These are phyloP conservation scores for Harpagifer antarcticus DNA, from an alignment of 2,797 vertebrate genomes.

Conservation along the genomic window DNA sequence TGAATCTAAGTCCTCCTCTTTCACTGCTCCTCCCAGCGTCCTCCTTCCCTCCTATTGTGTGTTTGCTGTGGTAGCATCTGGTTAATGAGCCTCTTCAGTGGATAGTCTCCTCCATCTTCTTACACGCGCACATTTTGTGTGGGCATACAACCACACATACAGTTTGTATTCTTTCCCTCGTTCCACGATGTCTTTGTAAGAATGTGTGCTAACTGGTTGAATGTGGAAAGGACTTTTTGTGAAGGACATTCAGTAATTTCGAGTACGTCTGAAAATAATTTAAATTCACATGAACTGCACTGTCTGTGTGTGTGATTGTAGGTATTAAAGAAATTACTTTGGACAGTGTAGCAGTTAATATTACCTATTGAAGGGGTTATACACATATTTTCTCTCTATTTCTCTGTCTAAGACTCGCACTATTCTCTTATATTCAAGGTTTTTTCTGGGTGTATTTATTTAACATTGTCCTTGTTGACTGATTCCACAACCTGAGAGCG, in stretches of 20 bases:
- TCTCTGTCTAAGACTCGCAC: background rate
- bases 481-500: conserved; percentile 21
- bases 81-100: conserved; percentile 69
- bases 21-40: conserved; percentile 43
- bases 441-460: conserved; percentile 21
- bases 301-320: conserved; percentile 16
- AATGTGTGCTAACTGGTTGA: conserved; percentile 5
- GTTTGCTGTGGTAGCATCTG: conserved; percentile 71
- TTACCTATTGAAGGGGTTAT: conserved; percentile 10
- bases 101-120: conserved; percentile 60
- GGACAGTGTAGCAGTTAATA: conserved; percentile 16
- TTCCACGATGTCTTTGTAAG: conserved; percentile 2
- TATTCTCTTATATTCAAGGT: conserved; percentile 24
- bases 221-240: conserved; percentile 42
- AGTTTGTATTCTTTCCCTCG: background rate
- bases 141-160: conserved; percentile 8
- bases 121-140: conserved; percentile 20
- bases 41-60: conserved; percentile 67
- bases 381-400: conserved; percentile 6
- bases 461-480: conserved; percentile 13
- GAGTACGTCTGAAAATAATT: background rate
- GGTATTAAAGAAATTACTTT: conserved; percentile 13
- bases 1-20: conserved; percentile 52
- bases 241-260: conserved; percentile 9
- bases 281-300: conserved; percentile 7